A percentile compares a stretch with the other conserved stretches of the same genome.
These are phyloP conservation scores for Anas platyrhynchos DNA, from an alignment of 2,113 vertebrate genomes.

Conservation along the genomic window DNA sequence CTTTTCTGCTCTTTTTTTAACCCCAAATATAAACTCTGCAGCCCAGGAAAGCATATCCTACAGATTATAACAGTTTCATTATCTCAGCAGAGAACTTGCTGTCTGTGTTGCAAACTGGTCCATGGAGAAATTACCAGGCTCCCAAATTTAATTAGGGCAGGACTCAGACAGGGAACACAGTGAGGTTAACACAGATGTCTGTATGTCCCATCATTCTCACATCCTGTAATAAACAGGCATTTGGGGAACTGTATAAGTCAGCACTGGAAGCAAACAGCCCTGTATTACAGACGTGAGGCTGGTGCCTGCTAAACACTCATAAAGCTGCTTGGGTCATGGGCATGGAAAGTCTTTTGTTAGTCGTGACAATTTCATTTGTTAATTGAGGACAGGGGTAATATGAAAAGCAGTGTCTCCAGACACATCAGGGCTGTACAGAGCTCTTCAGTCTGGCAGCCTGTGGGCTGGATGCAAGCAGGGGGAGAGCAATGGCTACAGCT, in stretches of 20 bases:
- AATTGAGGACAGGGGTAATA: background rate
- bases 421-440: background rate
- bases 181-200: conserved; percentile 59
- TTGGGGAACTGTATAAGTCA: background rate
- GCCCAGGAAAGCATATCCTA: conserved; percentile 4
- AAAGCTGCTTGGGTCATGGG: background rate
- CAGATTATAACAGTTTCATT: conserved; percentile 49
- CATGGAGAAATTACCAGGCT: conserved; percentile 52
- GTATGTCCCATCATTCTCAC: conserved; percentile 42
- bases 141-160: conserved; percentile 66
- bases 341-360: conserved; percentile 2
- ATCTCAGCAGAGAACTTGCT: conserved; percentile 35
- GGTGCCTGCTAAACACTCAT: background rate
- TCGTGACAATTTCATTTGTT: background rate
- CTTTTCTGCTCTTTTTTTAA: conserved; percentile 9
- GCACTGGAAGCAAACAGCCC: conserved; percentile 23
- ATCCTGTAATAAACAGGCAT: conserved; percentile 39
- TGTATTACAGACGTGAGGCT: background rate
- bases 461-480: background rate
- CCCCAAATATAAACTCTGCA: background rate
- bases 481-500: background rate
- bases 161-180: conserved; percentile 44
- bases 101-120: conserved; percentile 37
- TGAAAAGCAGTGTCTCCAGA: background rate
- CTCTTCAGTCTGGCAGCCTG: background rate